Percentiles rank a stretch among this genome's conserved stretches.
phyloP scores from a whole-genome alignment of 2,888 invertebrate genomes.

The Eremobia ochroleuca region DNA sequence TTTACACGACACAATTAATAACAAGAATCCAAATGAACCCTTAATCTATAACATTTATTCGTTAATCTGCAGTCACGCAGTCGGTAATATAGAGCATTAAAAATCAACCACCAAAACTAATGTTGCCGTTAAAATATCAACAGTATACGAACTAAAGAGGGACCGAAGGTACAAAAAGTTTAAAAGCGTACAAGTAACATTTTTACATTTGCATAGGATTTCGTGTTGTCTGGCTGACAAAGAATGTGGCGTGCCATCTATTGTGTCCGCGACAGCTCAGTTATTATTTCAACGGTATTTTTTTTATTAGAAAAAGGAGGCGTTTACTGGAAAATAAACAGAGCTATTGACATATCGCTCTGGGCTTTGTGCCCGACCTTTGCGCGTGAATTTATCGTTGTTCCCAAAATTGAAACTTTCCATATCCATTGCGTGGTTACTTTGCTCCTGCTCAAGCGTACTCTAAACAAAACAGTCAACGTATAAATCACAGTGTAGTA shows the following conservation, averaged over 20 bases:
- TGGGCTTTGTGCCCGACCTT: slow-evolving; percentile 66
- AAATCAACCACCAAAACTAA: slow-evolving; percentile 59
- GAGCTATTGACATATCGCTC: slow-evolving; percentile 86
- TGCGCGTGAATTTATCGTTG: slow-evolving; percentile 31
- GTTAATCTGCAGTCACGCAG: slow-evolving; percentile 62
- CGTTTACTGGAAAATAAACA: slow-evolving; percentile 87
- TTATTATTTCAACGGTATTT: slow-evolving; percentile 86
- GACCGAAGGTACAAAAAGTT: slow-evolving; percentile 62
- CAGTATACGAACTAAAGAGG: slow-evolving; percentile 34
- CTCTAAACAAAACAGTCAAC: slow-evolving; percentile 52
- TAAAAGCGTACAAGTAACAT: slow-evolving; percentile 74
- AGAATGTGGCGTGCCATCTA: slow-evolving; percentile 85
- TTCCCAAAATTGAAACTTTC: not conserved
- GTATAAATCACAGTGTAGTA: slow-evolving; percentile 47
- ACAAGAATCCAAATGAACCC: slow-evolving; percentile 44
- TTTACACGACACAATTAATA: slow-evolving; percentile 65
- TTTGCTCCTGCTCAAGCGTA: rapidly evolving
- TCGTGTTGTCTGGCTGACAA: slow-evolving; percentile 73
- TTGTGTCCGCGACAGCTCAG: slow-evolving; percentile 80
- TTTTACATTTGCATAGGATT: slow-evolving; percentile 83
- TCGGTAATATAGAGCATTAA: slow-evolving; percentile 27
- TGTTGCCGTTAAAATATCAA: slow-evolving; percentile 47
- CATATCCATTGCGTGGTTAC: slow-evolving; percentile 66
- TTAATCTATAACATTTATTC: slow-evolving; percentile 52
- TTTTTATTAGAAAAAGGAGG: slow-evolving; percentile 83